Percentiles rank a stretch among this genome's conserved stretches.
These are phyloP conservation scores for Agrochola lychnidis DNA, from an alignment of 2,888 invertebrate genomes.

Conservation along the genomic window DNA sequence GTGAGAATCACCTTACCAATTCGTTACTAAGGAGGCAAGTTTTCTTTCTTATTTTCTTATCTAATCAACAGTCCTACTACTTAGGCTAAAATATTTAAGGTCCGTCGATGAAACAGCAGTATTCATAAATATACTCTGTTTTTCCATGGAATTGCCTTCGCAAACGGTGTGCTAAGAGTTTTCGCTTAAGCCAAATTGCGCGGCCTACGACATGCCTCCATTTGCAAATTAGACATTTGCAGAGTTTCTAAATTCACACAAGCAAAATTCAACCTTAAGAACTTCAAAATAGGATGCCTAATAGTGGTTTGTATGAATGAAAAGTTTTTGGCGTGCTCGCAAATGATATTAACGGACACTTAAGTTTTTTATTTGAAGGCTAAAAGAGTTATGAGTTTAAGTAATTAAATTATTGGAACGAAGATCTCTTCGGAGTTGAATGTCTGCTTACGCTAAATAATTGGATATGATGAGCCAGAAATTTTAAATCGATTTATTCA, in stretches of 20 bases:
- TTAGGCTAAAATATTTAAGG: conserved; percentile 51
- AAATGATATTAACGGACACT: conserved; percentile 72
- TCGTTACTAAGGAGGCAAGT: neutral
- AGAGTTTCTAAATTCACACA: conserved; percentile 63
- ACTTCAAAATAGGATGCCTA: conserved; percentile 45
- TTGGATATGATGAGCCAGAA: conserved; percentile 18
- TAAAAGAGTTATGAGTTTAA: conserved; percentile 68
- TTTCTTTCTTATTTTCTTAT: conserved; percentile 3
- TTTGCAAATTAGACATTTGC: conserved; percentile 87
- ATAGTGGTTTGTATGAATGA: conserved; percentile 1
- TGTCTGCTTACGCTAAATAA: conserved; percentile 32
- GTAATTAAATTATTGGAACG: conserved; percentile 68
- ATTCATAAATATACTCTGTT: conserved; percentile 70
- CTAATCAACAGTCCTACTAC: conserved; percentile 46
- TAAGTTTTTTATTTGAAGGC: conserved; percentile 69
- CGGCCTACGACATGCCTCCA: conserved; percentile 87
- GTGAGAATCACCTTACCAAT: neutral
- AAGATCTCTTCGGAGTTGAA: conserved; percentile 36
- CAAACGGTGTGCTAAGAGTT: conserved; percentile 81
- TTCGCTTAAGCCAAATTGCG: conserved; percentile 87
- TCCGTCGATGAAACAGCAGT: conserved; percentile 55
- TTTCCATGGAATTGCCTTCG: conserved; percentile 76
- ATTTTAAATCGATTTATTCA: neutral
- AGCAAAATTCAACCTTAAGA: conserved; percentile 61
- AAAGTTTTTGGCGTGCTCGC: conserved; percentile 63